These are phyloP conservation scores for Piaya cayana DNA, from an alignment of 2,113 vertebrate genomes.

Conservation along the genomic window DNA sequence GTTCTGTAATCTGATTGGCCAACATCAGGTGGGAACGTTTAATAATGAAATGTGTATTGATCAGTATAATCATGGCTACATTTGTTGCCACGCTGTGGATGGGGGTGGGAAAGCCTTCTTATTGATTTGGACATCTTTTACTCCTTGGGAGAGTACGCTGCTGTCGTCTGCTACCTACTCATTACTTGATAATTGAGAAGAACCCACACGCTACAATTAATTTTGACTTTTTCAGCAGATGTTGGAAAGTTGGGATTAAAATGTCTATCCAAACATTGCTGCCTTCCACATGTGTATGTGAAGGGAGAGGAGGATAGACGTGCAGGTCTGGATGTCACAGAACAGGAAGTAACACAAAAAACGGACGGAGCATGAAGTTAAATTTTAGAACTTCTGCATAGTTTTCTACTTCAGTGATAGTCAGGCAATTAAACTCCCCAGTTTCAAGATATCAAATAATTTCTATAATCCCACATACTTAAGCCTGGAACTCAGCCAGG, in stretches of 20 bases:
- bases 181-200: slow-evolving; percentile 15
- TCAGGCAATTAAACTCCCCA: slow-evolving; percentile 33
- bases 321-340: neutral
- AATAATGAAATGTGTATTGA: slow-evolving; percentile 67
- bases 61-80: slow-evolving; percentile 40
- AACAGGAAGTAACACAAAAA: slow-evolving; percentile 34
- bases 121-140: neutral
- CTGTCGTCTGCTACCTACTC: neutral
- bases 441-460: slow-evolving; percentile 32
- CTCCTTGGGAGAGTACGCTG: neutral
- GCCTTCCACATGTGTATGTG: slow-evolving; percentile 23
- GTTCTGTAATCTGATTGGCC: slow-evolving; percentile 56
- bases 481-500: slow-evolving; percentile 3
- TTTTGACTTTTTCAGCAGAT: slow-evolving; percentile 17
- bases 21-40: slow-evolving; percentile 43
- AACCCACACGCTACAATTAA: neutral
- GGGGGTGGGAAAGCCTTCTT: neutral
- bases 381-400: slow-evolving; percentile 27
- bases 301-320: neutral
- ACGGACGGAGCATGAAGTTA: slow-evolving; percentile 55
- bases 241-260: slow-evolving; percentile 11
- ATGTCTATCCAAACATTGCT: neutral
- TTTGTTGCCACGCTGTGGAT: neutral
- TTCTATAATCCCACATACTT: neutral
- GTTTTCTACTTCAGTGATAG: neutral